A percentile compares a stretch with the other conserved stretches of the same genome.
Conservation (phyloP, 2,113 vertebrate species). For the Coreoperca whiteheadi region DNA sequence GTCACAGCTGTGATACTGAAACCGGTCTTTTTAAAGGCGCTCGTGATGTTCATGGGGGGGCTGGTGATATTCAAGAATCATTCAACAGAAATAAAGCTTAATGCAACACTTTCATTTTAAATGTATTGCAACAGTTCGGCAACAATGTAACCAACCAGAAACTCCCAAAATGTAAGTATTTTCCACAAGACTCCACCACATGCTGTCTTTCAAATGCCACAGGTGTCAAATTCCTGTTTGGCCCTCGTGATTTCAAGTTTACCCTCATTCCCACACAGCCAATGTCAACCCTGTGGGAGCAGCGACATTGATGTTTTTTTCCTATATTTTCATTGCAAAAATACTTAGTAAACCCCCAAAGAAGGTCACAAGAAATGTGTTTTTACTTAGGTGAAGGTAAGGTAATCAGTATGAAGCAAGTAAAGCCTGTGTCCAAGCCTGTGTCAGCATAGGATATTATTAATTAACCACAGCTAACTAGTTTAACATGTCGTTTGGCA, state of each 20-base stretch:
- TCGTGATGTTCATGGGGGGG: slow-evolving; percentile 35
- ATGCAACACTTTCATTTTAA: slow-evolving; percentile 49
- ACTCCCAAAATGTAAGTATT: slow-evolving; percentile 2
- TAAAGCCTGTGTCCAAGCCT: background rate
- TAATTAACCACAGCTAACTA: slow-evolving; percentile 30
- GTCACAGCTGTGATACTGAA: slow-evolving; percentile 85
- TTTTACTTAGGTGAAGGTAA: background rate
- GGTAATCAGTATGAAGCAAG: background rate
- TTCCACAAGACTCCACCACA: background rate
- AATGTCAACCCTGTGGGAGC: background rate
- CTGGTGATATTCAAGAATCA: slow-evolving; percentile 58
- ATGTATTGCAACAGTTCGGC: slow-evolving; percentile 13
- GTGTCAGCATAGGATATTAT: background rate
- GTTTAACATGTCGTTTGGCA: background rate
- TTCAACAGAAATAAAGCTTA: slow-evolving; percentile 67
- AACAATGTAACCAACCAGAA: background rate
- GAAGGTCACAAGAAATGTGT: background rate
- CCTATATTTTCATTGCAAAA: background rate
- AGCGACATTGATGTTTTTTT: slow-evolving; percentile 1
- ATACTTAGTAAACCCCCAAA: background rate
- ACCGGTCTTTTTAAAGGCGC: slow-evolving; percentile 81
- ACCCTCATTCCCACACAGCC: slow-evolving; percentile 1
- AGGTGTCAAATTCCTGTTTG: slow-evolving; percentile 44
- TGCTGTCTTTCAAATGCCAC: slow-evolving; percentile 25
- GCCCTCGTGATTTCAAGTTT: slow-evolving; percentile 13